Conservation (phyloP, 1,140 invertebrate species). For the Ericerus pela region DNA sequence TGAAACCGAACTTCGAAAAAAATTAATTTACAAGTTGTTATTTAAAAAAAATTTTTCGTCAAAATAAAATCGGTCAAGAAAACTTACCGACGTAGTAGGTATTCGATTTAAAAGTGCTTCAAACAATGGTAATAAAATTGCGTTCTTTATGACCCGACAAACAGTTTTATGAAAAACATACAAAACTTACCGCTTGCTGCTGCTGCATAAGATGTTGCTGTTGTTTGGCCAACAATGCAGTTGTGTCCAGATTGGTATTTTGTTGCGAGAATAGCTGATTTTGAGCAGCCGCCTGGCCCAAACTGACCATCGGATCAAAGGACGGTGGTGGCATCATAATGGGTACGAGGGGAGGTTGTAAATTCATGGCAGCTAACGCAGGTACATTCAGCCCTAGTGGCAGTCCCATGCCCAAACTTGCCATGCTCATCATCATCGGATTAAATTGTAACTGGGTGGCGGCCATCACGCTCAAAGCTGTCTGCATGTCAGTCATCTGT, state of each 20-base stretch:
- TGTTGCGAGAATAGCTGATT: conserved; percentile 27
- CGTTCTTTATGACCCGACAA: too few species aligned
- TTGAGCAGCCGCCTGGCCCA: conserved; percentile 27
- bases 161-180: too few species aligned
- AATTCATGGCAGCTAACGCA: conserved; percentile 70
- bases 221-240: conserved; percentile 46
- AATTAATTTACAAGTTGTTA: too few species aligned
- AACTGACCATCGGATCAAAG: conserved; percentile 46
- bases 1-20: too few species aligned
- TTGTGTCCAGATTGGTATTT: conserved; percentile 30
- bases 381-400: conserved; percentile 68
- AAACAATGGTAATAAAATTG: too few species aligned
- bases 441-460: conserved; percentile 63
- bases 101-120: too few species aligned
- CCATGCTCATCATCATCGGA: conserved; percentile 61
- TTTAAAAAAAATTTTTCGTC: too few species aligned
- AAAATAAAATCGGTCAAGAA: too few species aligned
- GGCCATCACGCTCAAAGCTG: conserved; percentile 67
- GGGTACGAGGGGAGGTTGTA: conserved; percentile 71
- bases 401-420: conserved; percentile 49
- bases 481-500: conserved; percentile 71
- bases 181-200: conserved; percentile 46
- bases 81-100: too few species aligned
- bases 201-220: conserved; percentile 47
- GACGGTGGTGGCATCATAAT: conserved; percentile 76